Base-by-base conservation (phyloP, 2,797 vertebrate genomes). In the Cossypha niveicapilla region DNA sequence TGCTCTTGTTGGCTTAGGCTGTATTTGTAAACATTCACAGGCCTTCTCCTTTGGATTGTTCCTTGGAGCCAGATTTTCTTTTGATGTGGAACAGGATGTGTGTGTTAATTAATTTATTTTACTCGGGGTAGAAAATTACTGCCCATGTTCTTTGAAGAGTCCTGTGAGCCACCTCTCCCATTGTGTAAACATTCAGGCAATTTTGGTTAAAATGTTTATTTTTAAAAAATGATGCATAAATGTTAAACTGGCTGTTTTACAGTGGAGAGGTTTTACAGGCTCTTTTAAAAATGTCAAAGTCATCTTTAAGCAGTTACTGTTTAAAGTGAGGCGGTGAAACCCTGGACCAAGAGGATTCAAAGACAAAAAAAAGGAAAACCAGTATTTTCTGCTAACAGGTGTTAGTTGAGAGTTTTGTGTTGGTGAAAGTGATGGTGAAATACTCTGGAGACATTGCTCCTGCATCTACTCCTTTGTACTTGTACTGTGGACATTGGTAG, bases 71-170 rank as follows among this genome's bases (percentile, higher is more conserved):
- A 93, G 86, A 75, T 94, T 94, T 95, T 92, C 92, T 75, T 96
- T 95, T 96, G 92, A 96, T 95, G 88, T 93, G 86, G 80, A 96
- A 92, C 92, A 95, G 94, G 94, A 96, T 95, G 75, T 86, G 50
- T 93, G 71, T 86, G 84, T 72, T 92, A 95, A 95, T 94, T 95
- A 83, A 96, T 95, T 96, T 84, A 62, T 94, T 93, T 93, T 88
- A 92, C 58, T 92, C 44, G 24, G 66, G 54, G 51, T 95, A 95
- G 75, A 94, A 94, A 92, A 96, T 91, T 75, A 86, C 76, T 93
- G 91, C 87, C 89, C 88, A 16, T 91, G 78, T 83, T 94, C 84
- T 92, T 91, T 93, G 81, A 91, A 81, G 92, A 96, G 78, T 88
- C 78, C 89, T 92, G 72, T 86, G 89, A 95, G 82, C 91, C 62